Conservation (phyloP, 2,797 vertebrate genomes). For the Aythya fuligula region DNA sequence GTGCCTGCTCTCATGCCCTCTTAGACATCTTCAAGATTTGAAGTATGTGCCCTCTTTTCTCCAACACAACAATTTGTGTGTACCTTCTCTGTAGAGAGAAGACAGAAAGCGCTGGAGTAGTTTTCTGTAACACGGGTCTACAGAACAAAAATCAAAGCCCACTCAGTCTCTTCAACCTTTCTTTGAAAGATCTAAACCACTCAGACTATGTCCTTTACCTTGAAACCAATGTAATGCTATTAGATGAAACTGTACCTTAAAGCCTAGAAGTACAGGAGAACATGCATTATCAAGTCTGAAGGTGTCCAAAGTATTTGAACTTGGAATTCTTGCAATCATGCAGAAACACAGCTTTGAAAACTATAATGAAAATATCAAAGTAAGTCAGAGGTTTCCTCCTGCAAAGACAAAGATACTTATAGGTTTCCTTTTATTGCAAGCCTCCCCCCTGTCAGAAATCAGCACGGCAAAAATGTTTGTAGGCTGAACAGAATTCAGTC, state of each 20-base stretch:
- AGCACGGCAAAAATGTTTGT: slow-evolving; percentile 17
- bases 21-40: not conserved
- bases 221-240: not conserved
- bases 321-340: slow-evolving; percentile 20
- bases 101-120: slow-evolving; percentile 3
- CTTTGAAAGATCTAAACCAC: slow-evolving; percentile 27
- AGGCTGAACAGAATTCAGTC: slow-evolving; percentile 25
- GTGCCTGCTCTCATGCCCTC: not conserved
- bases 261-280: not conserved
- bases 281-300: slow-evolving; percentile 17
- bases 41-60: not conserved
- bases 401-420: slow-evolving; percentile 62
- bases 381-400: slow-evolving; percentile 27
- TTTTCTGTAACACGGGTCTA: not conserved
- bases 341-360: slow-evolving; percentile 58
- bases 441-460: slow-evolving; percentile 25
- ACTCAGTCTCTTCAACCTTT: slow-evolving; percentile 2
- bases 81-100: not conserved
- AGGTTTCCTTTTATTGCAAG: slow-evolving; percentile 24
- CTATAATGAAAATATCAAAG: slow-evolving; percentile 53
- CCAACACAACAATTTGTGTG: not conserved
- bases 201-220: slow-evolving; percentile 25
- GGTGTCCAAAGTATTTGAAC: slow-evolving; percentile 12
- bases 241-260: slow-evolving; percentile 33
- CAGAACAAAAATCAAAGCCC: slow-evolving; percentile 47